Evolutionary conservation across 37 sponge, comb jelly and placozoan genomes (phyloP), one percentile per base, ranked within the genome.

Genomic region (Ephydatia muelleri): DNA sequence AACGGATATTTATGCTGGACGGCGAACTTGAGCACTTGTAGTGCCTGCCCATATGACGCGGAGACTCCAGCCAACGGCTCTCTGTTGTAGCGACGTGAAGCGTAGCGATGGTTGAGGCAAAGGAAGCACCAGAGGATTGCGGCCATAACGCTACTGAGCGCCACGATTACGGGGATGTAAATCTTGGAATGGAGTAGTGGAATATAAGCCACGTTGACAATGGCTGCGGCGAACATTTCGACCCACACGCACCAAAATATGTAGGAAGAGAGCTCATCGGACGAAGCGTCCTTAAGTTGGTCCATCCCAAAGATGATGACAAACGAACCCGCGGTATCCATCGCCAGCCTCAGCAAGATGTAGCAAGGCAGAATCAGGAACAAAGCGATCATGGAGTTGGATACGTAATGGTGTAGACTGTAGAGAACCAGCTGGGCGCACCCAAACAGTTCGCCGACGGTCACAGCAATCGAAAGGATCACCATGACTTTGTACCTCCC

Each of bases 11-110:
- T 75, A 21, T 75, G 75, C 43, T 23, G 34, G 2, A 38, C 32
- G 33, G 75, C 75, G 23, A 38, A 75, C 23, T 75, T 75, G 39
- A 75, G 21, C 0, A 75, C 75, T 38, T 38, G 57, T 1, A 57
- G 16, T 1, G 57, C 19, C 16, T 16, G 57, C 57, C 16, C 16
- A 21, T 57, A 57, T 19, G 57, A 16, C 0, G 19, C 57, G 19
- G 14, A 14, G 19, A 14, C 16, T 5, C 57, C 0, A n/a, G n/a
- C n/a, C n/a, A n/a, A n/a, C 14, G 57, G 57, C 57, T 5, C 57
- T 11, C 6, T 57, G 16, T 57, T 4, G 16, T 57, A 57, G 14
- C 14, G 16, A 16, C 19, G 57, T 19, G 16, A 57, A 19, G 16
- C 14, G 57, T 1, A 57, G 19, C 57, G 57, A 57, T 57, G 12